Base-by-base conservation (phyloP, 2,113 vertebrate genomes). In the Willisornis vidua region DNA sequence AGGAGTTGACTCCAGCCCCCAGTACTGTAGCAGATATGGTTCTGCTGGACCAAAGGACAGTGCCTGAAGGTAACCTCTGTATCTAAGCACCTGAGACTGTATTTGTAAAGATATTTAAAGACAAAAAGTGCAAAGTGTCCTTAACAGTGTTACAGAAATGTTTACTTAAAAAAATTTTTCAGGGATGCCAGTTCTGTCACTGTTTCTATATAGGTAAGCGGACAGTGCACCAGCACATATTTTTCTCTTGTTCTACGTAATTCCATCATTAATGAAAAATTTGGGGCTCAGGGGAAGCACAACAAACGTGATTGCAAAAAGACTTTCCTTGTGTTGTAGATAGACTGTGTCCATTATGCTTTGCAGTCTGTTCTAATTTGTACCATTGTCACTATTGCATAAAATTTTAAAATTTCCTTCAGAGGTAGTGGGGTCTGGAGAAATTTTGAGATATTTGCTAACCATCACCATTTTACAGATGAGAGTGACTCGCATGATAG, bases 41-140 rank as follows among this genome's bases (percentile, higher is more conserved):
- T 89, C 62, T 52, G 48, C 52, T 46, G 58, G 19, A 46, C 39
- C 37, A 72, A 48, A 82, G 81, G 43, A 41, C 7, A 37, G 17
- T 35, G 22, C 63, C 46, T 29, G 33, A n/a, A 81, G 67, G 58
- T 22, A 90, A 52, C 7, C 25, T n/a, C 8, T 3, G 8, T 82
- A 77, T 86, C 28, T 57, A 84, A 85, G 49, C 16, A 89, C 45
- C n/a, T 58, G 33, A 39, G 31, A 3, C 46, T 80, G 62, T 26
- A 66, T 71, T 87, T 95, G n/a, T 72, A 89, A 93, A 90, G 41
- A 8, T 90, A 89, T 62, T 54, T 93, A 48, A 80, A 81, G 80
- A 52, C n/a, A 58, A 72, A 93, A 79, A 83, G n/a, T 74, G 26
- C 16, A 25, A 87, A 78, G 10, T 61, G 8, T 48, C 68, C 48